Conservation (phyloP, 2,888 invertebrate genomes). For the Serrognathus titanus region DNA sequence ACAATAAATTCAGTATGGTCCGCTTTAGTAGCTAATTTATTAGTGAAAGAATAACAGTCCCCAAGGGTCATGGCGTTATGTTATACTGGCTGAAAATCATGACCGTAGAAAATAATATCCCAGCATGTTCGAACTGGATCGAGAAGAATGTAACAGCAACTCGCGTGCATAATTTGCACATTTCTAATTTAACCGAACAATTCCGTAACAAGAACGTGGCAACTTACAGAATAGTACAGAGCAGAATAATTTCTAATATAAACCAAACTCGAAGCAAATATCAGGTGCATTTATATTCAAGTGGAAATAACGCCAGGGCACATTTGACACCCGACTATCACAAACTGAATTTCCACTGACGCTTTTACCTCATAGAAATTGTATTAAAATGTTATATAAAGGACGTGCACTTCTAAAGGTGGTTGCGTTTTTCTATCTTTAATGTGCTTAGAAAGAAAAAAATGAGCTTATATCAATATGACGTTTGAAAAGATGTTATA, state of each 20-base stretch:
- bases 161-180: not conserved
- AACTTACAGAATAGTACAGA: not conserved
- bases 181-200: not conserved
- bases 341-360: not conserved
- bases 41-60: no score
- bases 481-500: not conserved
- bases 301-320: not conserved
- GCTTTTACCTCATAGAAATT: not conserved
- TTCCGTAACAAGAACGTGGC: not conserved
- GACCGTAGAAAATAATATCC: not conserved
- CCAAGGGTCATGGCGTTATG: no score
- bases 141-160: not conserved
- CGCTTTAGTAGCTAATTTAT: no score
- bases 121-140: not conserved
- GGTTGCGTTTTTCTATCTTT: not conserved
- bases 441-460: not conserved
- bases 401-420: not conserved
- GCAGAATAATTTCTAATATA: not conserved
- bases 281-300: not conserved
- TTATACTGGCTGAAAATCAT: no score
- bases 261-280: not conserved
- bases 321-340: not conserved
- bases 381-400: constrained; percentile 1
- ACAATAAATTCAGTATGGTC: no score
- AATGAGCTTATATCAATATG: not conserved